A percentile compares a stretch with the other conserved stretches of the same genome.
phyloP scores from a whole-genome alignment of 2,113 vertebrate species.

The Lepus timidus region DNA sequence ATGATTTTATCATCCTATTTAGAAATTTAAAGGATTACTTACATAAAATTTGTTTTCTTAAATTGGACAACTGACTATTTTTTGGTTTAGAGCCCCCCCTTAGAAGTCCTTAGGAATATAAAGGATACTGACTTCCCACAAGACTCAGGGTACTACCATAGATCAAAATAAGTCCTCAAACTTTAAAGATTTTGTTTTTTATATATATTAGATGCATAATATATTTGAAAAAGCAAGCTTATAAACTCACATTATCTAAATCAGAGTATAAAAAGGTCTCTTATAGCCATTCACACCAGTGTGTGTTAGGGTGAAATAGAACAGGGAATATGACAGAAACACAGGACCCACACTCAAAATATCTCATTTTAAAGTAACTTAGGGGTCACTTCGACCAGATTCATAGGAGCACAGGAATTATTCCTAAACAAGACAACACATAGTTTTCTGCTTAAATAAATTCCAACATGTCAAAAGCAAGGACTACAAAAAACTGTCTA shows the following conservation, averaged over 20 bases:
- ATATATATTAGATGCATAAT: neutral
- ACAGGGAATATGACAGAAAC: neutral
- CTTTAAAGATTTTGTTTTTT: slow-evolving; percentile 27
- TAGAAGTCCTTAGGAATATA: slow-evolving; percentile 29
- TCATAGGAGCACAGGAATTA: neutral
- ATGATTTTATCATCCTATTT: slow-evolving; percentile 2
- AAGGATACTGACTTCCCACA: neutral
- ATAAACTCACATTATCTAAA: neutral
- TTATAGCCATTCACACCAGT: neutral
- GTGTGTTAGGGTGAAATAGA: neutral
- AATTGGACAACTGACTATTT: neutral
- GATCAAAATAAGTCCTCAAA: neutral
- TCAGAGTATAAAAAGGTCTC: neutral
- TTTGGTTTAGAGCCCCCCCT: neutral
- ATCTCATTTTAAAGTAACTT: neutral
- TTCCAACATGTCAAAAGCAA: neutral
- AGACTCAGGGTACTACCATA: neutral
- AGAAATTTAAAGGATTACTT: slow-evolving; percentile 39
- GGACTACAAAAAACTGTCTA: neutral
- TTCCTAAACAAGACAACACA: neutral
- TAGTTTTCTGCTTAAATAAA: neutral
- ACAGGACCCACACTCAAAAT: neutral
- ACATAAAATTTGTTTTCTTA: slow-evolving; percentile 41
- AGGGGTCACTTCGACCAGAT: neutral
- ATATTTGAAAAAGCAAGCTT: slow-evolving; percentile 29